These are phyloP conservation scores for Campoplex nolae DNA, from an alignment of 2,888 invertebrate species.

Conservation along the genomic window DNA sequence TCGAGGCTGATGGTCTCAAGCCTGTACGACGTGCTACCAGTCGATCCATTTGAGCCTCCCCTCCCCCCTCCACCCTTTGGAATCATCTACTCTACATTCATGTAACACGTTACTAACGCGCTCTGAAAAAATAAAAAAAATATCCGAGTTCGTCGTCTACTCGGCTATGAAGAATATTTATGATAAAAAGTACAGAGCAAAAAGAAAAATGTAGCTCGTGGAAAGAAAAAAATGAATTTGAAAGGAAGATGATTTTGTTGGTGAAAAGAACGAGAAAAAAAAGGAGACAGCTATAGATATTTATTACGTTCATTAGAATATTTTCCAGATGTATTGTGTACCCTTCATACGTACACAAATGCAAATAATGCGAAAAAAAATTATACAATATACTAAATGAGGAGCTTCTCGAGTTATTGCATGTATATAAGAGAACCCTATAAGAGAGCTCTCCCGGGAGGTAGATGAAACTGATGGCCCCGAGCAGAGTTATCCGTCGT, in stretches of 20 bases:
- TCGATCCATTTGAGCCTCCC: slow-evolving; percentile 29
- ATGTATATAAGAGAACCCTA: slow-evolving; percentile 19
- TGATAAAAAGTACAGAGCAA: slow-evolving; percentile 23
- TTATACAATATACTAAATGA: slow-evolving; percentile 30
- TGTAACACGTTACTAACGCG: slow-evolving; percentile 61
- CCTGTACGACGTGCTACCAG: slow-evolving; percentile 51
- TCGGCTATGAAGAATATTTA: slow-evolving; percentile 51
- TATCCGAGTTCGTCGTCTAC: slow-evolving; percentile 35
- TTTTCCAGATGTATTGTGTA: slow-evolving; percentile 31
- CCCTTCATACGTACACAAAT: slow-evolving; percentile 27
- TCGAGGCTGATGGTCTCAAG: slow-evolving; percentile 50
- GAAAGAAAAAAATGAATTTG: slow-evolving; percentile 7
- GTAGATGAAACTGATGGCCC: slow-evolving; percentile 40
- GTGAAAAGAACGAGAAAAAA: slow-evolving; percentile 29
- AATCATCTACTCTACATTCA: slow-evolving; percentile 67
- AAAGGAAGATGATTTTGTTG: slow-evolving; percentile 41
- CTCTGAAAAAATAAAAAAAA: slow-evolving; percentile 47
- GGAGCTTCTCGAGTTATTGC: slow-evolving; percentile 41
- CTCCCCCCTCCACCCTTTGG: slow-evolving; percentile 8
- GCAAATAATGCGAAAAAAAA: slow-evolving; percentile 14
- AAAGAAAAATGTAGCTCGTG: slow-evolving; percentile 1
- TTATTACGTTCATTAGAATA: slow-evolving; percentile 51
- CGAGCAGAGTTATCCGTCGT: slow-evolving; percentile 29
- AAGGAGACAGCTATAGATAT: slow-evolving; percentile 24
- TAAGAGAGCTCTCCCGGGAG: slow-evolving; percentile 25